These are phyloP conservation scores for Ectemnius continuus DNA, from an alignment of 2,888 invertebrate genomes.

Conservation along the genomic window DNA sequence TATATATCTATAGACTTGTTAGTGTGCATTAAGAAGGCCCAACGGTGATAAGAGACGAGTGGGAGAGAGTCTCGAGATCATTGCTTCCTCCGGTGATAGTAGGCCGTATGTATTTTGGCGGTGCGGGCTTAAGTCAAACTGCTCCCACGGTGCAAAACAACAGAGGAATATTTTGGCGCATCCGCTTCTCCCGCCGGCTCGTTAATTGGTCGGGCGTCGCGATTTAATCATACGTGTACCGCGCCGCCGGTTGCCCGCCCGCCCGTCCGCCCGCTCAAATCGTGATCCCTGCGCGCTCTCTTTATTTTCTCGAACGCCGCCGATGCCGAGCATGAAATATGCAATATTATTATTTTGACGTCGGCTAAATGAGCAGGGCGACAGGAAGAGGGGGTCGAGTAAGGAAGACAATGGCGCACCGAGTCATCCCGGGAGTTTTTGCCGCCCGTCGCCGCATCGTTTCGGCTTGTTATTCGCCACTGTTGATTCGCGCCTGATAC, in stretches of 20 bases:
- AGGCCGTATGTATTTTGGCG: slow-evolving; percentile 1
- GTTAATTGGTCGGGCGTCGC: not conserved
- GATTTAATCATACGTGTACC: not conserved
- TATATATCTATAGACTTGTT: not conserved
- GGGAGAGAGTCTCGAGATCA: not conserved
- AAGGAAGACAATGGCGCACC: not conserved
- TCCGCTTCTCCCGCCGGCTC: not conserved
- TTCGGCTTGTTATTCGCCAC: slow-evolving; percentile 5
- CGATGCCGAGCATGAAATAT: not conserved
- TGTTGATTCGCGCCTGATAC: slow-evolving; percentile 2
- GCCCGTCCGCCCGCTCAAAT: not conserved
- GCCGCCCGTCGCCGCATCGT: not conserved
- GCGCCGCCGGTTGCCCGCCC: too few species aligned
- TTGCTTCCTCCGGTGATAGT: not conserved
- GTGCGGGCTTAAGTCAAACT: slow-evolving; percentile 2
- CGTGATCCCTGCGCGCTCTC: not conserved
- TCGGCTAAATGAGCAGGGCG: not conserved
- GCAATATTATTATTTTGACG: slow-evolving; percentile 9
- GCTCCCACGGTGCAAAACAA: not conserved
- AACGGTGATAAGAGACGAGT: slow-evolving; percentile 2
- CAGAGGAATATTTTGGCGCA: slow-evolving; percentile 6
- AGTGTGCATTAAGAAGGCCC: slow-evolving; percentile 18
- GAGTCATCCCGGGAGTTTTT: not conserved
- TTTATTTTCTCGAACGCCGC: not conserved
- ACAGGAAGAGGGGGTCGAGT: too few species aligned